Evolutionary conservation across 2,797 vertebrate genomes (phyloP), one percentile per base, ranked within the genome.

Genomic region (Ammospiza maritima): DNA sequence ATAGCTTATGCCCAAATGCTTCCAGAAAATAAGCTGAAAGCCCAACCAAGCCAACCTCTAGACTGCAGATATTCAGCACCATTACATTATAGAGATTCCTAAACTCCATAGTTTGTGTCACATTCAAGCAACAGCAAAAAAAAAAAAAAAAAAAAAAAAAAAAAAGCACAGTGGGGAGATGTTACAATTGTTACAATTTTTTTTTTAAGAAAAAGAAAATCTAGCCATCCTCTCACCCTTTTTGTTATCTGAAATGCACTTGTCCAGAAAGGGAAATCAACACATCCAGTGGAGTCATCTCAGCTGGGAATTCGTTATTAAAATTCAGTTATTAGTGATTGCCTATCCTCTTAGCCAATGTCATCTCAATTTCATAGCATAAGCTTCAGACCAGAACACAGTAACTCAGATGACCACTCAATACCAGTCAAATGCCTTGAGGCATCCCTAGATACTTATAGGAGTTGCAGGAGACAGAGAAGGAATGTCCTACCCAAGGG

Each of bases 141-240:
- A 38, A 11, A 38, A 38, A 38, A 11, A 11, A 60, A 10, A 42
- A 42, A 42, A 42, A 42, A 16, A 36, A 60, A 58, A 53, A 11
- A 13, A 60, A 8, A 60, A 27, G 9, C 3, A 50, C 16, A 44
- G 29, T 12, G 6, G 7, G 5, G 3, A 71, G 4, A 15, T 0
- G 0, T 22, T 19, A 38, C 15, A 29, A 11, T 3, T 38, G 40
- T 3, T 38, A 38, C 38, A 38, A 38, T 17, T 42, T 40, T 47
- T 30, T 25, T 30, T 25, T 44, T 25, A 62, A 71, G 11, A 14
- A 76, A 61, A 70, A 47, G 44, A 65, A 10, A 40, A 25, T 20
- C 34, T 34, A 61, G 17, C 17, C 40, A 51, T 19, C 4, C 10
- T 71, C 38, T 45, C 18, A 61, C 4, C 16, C 13, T 72, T 62